Conservation (phyloP, 2,888 invertebrate species). For the Bimastos eiseni region DNA sequence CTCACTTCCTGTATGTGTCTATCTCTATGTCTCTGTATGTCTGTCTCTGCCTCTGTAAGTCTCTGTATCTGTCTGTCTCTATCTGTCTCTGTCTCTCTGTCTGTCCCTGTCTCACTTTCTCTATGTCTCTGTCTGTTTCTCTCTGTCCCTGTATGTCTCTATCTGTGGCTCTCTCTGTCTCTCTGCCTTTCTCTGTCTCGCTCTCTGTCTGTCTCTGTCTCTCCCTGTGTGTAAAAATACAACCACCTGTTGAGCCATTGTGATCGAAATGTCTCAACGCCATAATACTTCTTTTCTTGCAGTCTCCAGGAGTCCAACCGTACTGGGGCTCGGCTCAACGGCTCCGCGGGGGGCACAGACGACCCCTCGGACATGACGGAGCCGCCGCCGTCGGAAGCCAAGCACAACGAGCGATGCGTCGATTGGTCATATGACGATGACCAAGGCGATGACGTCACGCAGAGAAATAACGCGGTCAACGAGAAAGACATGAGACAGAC, state of each 20-base stretch:
- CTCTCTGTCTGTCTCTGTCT: no score
- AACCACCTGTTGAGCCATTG: neutral
- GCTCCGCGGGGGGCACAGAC: neutral
- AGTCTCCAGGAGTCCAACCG: neutral
- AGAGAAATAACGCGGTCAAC: neutral
- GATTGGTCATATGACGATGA: conserved; percentile 15
- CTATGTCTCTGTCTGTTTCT: no score
- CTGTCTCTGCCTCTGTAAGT: no score
- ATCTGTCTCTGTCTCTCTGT: no score
- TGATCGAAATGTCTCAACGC: neutral
- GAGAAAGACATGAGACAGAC: neutral
- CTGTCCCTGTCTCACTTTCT: no score
- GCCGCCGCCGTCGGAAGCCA: neutral
- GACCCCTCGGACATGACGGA: neutral
- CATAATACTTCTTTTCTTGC: neutral
- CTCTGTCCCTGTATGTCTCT: no score
- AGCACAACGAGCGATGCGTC: neutral
- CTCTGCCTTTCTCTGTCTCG: no score
- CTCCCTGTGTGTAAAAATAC: neutral
- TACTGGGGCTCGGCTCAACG: neutral
- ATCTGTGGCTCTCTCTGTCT: no score
- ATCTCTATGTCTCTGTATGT: no score
- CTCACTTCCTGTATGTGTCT: no score
- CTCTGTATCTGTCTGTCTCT: no score
- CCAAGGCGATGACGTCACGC: neutral